These are phyloP conservation scores for Willowsia nigromaculata DNA, from an alignment of 2,888 invertebrate genomes.

Conservation along the genomic window DNA sequence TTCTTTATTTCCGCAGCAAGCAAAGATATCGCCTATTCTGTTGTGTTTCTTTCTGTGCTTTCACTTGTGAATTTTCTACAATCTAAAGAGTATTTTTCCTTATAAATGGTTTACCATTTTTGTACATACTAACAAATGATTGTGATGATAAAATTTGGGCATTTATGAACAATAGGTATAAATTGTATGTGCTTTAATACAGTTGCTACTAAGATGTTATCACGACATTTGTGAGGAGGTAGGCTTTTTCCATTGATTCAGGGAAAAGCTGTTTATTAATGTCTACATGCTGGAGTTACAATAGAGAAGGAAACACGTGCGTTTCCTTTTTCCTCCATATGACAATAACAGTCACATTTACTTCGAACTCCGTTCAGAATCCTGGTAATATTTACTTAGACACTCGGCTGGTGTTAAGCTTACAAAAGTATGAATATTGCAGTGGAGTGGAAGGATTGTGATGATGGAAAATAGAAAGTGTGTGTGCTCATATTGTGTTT, in stretches of 20 bases:
- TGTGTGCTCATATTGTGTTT: too few species aligned
- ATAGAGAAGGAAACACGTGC: conserved; percentile 12
- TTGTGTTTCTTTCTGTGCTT: too few species aligned
- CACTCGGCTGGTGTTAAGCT: background rate
- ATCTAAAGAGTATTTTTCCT: too few species aligned
- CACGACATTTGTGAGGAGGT: background rate
- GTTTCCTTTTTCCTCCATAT: background rate
- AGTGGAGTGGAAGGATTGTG: background rate
- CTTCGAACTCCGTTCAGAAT: background rate
- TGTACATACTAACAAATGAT: too few species aligned
- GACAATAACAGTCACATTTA: background rate
- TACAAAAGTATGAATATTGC: background rate
- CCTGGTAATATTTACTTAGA: background rate
- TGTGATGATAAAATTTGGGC: too few species aligned
- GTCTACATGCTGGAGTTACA: background rate
- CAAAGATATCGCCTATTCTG: too few species aligned
- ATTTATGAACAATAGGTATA: background rate
- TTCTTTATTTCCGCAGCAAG: too few species aligned
- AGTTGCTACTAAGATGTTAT: too few species aligned
- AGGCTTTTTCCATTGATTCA: background rate
- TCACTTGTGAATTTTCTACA: too few species aligned
- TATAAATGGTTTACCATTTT: too few species aligned
- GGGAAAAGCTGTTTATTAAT: background rate
- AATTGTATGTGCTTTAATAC: background rate
- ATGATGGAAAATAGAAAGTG: background rate